These are phyloP conservation scores for Pandemis heparana DNA, from an alignment of 2,888 invertebrate genomes.

Conservation along the genomic window DNA sequence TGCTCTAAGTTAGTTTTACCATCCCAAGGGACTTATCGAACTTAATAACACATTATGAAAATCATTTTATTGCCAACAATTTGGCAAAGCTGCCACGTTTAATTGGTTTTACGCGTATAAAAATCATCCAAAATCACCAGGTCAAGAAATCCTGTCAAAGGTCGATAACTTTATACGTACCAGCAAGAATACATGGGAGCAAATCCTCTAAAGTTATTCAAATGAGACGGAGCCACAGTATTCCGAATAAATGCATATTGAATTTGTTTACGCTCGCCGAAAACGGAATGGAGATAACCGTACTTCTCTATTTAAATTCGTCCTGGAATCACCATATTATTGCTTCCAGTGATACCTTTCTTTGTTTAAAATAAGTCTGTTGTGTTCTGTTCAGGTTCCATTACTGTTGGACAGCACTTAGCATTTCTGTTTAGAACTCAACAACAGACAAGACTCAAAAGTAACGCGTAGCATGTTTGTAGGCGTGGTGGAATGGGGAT, in stretches of 20 bases:
- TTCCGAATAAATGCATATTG: slow-evolving; percentile 83
- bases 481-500: too few species aligned
- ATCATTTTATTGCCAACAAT: too few species aligned
- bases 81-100: too few species aligned
- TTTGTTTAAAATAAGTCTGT: slow-evolving; percentile 34
- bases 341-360: slow-evolving; percentile 51
- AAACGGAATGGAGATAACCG: slow-evolving; percentile 71
- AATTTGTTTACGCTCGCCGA: slow-evolving; percentile 81
- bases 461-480: too few species aligned
- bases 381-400: slow-evolving; percentile 2
- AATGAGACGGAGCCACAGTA: slow-evolving; percentile 71
- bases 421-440: not conserved
- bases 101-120: not conserved
- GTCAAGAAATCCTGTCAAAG: slow-evolving; percentile 21
- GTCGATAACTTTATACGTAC: slow-evolving; percentile 32
- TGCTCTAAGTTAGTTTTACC: too few species aligned
- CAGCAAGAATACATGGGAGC: slow-evolving; percentile 34
- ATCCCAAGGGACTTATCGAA: too few species aligned
- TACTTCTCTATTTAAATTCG: slow-evolving; percentile 77
- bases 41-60: too few species aligned
- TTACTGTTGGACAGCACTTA: not conserved
- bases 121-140: not conserved
- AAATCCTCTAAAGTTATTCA: slow-evolving; percentile 68
- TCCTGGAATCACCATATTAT: slow-evolving; percentile 78
- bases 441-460: not conserved